A percentile compares a stretch with the other conserved stretches of the same genome.
Evolutionary conservation across 2,797 vertebrate species (phyloP).

Genomic region (Rhinoraja longicauda): DNA sequence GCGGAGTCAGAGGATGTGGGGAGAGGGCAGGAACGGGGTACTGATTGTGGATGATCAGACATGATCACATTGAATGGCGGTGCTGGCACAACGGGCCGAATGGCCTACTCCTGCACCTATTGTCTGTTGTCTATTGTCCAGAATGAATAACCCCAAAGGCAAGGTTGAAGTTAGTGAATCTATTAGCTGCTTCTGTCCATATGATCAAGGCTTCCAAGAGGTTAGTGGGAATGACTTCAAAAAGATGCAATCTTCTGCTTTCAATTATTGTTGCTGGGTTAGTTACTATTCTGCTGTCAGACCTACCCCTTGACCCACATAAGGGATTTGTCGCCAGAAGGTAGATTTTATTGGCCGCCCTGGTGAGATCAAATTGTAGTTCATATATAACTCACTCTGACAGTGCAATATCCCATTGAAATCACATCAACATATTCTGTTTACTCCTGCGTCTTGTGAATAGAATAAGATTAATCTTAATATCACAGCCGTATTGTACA

Average conservation of each 20-base stretch:
- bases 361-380: not conserved
- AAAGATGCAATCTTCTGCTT: not conserved
- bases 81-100: too few species aligned
- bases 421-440: not conserved
- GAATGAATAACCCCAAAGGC: not conserved
- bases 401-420: not conserved
- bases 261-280: not conserved
- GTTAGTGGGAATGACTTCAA: not conserved
- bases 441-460: not conserved
- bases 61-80: too few species aligned
- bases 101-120: too few species aligned
- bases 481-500: not conserved
- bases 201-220: not conserved
- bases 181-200: not conserved
- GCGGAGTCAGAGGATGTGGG: too few species aligned
- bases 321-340: not conserved
- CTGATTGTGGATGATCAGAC: too few species aligned
- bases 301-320: not conserved
- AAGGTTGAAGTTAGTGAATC: not conserved
- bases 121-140: too few species aligned
- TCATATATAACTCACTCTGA: not conserved
- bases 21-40: too few species aligned
- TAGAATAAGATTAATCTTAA: conserved; percentile 1
- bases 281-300: not conserved
- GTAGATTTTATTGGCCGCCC: not conserved